Conservation (phyloP, 2,888 invertebrate genomes). For the Caenorhabditis japonica region DNA sequence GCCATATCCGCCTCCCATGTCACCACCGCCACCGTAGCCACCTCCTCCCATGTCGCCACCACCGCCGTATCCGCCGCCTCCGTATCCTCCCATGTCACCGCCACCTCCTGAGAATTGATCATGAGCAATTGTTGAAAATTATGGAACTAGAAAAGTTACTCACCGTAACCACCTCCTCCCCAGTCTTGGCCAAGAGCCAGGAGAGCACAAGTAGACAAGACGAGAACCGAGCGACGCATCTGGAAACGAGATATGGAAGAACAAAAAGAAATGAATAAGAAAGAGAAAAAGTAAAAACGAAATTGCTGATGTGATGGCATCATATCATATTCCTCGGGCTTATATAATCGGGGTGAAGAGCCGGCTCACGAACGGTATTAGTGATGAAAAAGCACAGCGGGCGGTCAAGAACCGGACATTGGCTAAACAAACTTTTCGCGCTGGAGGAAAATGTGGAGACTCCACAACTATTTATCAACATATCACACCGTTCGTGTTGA, state of each 20-base stretch:
- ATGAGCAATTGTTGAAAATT: not conserved
- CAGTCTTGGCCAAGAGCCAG: slow-evolving; percentile 67
- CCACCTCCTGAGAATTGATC: slow-evolving; percentile 36
- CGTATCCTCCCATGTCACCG: slow-evolving; percentile 47
- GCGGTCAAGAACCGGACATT: slow-evolving; percentile 52
- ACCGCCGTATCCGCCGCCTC: slow-evolving; percentile 58
- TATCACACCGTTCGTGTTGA: slow-evolving; percentile 33
- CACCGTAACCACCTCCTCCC: slow-evolving; percentile 64
- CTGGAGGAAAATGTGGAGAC: slow-evolving; percentile 1
- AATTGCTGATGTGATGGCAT: slow-evolving; percentile 31
- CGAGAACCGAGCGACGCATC: slow-evolving; percentile 54
- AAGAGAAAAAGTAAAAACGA: slow-evolving; percentile 6
- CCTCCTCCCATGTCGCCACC: slow-evolving; percentile 59
- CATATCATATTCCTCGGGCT: slow-evolving; percentile 22
- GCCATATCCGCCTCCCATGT: slow-evolving; percentile 58
- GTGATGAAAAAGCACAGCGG: slow-evolving; percentile 9
- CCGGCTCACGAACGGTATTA: slow-evolving; percentile 56
- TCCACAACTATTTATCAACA: slow-evolving; percentile 52
- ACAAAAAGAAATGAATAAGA: not conserved
- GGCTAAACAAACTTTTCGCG: slow-evolving; percentile 48
- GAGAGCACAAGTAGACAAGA: slow-evolving; percentile 58
- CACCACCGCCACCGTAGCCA: slow-evolving; percentile 49
- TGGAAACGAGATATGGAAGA: slow-evolving; percentile 9
- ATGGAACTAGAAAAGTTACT: not conserved
- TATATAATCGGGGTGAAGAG: slow-evolving; percentile 57